These are phyloP conservation scores for Plebejus melissa DNA, from an alignment of 2,888 invertebrate species.

Conservation along the genomic window DNA sequence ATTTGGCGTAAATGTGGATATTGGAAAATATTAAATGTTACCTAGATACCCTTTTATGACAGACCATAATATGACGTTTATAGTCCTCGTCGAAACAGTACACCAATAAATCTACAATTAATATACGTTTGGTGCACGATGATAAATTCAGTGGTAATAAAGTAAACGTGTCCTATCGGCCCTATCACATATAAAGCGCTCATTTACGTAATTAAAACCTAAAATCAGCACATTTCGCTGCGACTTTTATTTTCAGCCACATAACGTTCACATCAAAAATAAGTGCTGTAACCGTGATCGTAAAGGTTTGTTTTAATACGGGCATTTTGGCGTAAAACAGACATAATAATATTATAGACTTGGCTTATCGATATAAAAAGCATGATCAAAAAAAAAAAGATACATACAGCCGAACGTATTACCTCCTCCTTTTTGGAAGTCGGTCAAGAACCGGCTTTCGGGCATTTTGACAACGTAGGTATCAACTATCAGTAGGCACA, in stretches of 20 bases:
- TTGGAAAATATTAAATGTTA: neutral
- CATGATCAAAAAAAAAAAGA: too few relatives aligned
- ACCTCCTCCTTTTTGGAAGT: too few relatives aligned
- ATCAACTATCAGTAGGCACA: too few relatives aligned
- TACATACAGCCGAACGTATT: too few relatives aligned
- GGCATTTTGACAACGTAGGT: too few relatives aligned
- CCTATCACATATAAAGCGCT: neutral
- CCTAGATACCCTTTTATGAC: neutral
- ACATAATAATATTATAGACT: neutral
- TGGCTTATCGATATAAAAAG: too few relatives aligned
- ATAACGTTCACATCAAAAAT: neutral
- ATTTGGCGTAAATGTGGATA: too few relatives aligned
- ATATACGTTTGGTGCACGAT: neutral
- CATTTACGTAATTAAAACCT: conserved; percentile 18
- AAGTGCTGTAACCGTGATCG: neutral
- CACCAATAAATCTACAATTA: neutral
- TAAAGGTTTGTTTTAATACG: neutral
- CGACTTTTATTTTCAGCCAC: neutral
- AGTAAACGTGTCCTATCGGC: conserved; percentile 4
- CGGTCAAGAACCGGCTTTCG: too few relatives aligned
- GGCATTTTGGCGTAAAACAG: neutral
- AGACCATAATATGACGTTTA: neutral
- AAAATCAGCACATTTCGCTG: neutral
- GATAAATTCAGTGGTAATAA: neutral
- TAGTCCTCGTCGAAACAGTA: neutral